A percentile compares a stretch with the other conserved stretches of the same genome.
These are phyloP conservation scores for Drosophila melanosoma DNA, from an alignment of 2,888 invertebrate genomes.

Conservation along the genomic window DNA sequence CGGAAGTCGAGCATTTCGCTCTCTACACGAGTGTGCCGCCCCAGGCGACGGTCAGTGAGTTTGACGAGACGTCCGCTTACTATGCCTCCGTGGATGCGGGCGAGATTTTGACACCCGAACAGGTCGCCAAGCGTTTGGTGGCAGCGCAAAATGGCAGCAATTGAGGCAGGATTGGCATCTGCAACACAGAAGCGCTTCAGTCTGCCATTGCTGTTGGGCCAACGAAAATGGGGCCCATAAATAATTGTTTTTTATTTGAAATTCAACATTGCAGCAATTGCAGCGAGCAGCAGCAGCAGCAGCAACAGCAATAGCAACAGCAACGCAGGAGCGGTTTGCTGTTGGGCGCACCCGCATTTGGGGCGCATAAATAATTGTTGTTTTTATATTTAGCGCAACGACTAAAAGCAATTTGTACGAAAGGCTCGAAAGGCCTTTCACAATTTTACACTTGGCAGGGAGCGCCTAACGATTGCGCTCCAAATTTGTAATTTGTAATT, in stretches of 20 bases:
- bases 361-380: conserved; percentile 16
- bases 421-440: conserved; percentile 16
- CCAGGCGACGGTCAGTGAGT: conserved; percentile 93
- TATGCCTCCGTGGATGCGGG: conserved; percentile 93
- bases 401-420: conserved; percentile 31
- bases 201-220: conserved; percentile 8
- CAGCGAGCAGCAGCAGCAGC: conserved; percentile 31
- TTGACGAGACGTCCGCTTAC: conserved; percentile 94
- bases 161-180: conserved; percentile 46
- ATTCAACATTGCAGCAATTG: conserved; percentile 72
- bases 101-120: conserved; percentile 87
- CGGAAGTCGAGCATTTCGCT: conserved; percentile 95
- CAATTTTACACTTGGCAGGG: conserved; percentile 42
- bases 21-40: conserved; percentile 94
- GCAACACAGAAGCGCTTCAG: conserved; percentile 7
- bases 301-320: neutral
- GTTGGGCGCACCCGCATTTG: neutral
- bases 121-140: conserved; percentile 83
- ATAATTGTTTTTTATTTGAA: conserved; percentile 9
- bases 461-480: conserved; percentile 6
- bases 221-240: conserved; percentile 2
- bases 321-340: conserved; percentile 13
- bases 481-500: conserved; percentile 45
- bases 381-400: conserved; percentile 32
- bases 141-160: conserved; percentile 80